These are phyloP conservation scores for Centropus bengalensis DNA, from an alignment of 2,113 vertebrate species.

Conservation along the genomic window DNA sequence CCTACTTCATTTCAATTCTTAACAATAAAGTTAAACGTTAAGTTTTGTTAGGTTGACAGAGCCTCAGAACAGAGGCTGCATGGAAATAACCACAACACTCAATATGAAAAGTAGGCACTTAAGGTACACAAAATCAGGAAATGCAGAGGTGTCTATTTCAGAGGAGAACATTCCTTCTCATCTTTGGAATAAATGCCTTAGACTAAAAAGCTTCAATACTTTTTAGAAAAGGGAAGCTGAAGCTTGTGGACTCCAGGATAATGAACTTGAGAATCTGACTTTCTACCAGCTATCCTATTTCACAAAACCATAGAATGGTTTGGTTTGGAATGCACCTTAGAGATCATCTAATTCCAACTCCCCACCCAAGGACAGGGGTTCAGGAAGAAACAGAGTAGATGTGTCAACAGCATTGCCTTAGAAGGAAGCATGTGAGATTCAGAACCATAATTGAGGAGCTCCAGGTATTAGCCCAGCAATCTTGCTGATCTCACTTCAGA, in stretches of 20 bases:
- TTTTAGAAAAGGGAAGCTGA: not conserved
- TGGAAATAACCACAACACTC: not conserved
- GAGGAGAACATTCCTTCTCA: not conserved
- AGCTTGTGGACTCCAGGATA: not conserved
- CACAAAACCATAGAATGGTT: not conserved
- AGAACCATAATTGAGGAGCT: not conserved
- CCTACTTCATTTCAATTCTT: not conserved
- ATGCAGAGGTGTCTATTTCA: not conserved
- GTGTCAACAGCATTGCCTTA: not conserved
- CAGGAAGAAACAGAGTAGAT: slow-evolving; percentile 13
- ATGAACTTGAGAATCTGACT: not conserved
- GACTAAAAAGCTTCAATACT: not conserved
- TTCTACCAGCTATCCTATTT: not conserved
- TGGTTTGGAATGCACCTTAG: too few species aligned
- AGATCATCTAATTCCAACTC: too few species aligned
- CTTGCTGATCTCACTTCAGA: not conserved
- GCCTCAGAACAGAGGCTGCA: not conserved
- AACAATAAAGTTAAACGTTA: not conserved
- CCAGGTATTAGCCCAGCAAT: not conserved
- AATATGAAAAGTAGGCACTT: accelerated
- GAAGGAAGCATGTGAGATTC: not conserved
- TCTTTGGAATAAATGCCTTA: not conserved
- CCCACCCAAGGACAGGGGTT: not conserved
- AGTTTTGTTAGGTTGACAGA: not conserved
- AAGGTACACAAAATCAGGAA: not conserved